These are phyloP conservation scores for Paramisgurnus dabryanus DNA, from an alignment of 2,113 vertebrate genomes.

Conservation along the genomic window DNA sequence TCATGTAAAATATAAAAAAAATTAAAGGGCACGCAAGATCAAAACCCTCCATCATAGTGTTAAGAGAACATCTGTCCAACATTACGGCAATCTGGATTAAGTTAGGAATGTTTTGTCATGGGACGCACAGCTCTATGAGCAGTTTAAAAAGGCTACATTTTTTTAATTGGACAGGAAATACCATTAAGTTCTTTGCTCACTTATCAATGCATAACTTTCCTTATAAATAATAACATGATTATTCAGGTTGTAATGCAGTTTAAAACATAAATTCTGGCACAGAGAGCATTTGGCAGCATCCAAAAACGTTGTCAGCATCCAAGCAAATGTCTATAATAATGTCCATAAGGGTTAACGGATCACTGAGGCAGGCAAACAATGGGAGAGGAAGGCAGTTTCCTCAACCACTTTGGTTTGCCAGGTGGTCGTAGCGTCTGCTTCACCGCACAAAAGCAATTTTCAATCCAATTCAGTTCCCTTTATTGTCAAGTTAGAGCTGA, in stretches of 20 bases:
- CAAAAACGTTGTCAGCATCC: background rate
- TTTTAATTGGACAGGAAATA: background rate
- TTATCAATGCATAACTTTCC: background rate
- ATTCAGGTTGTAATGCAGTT: background rate
- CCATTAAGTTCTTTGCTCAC: background rate
- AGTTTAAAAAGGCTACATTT: background rate
- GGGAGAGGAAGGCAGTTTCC: slow-evolving; percentile 32
- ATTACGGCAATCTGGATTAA: slow-evolving; percentile 13
- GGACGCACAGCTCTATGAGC: background rate
- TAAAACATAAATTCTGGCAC: background rate
- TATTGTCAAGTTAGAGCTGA: background rate
- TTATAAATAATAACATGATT: background rate
- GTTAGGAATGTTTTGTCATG: slow-evolving; percentile 11
- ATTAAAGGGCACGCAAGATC: background rate
- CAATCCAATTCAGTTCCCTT: slow-evolving; percentile 17
- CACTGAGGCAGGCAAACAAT: slow-evolving; percentile 40
- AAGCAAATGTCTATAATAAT: background rate
- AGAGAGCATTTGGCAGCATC: background rate
- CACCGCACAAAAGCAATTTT: slow-evolving; percentile 32
- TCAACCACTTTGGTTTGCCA: slow-evolving; percentile 14
- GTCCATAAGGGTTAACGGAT: slow-evolving; percentile 8
- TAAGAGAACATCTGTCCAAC: slow-evolving; percentile 19
- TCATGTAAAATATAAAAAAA: background rate
- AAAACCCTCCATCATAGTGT: background rate
- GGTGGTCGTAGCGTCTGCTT: slow-evolving; percentile 7